Base-by-base conservation (phyloP, 2,888 invertebrate species). In the Oconnorella tubifera region DNA sequence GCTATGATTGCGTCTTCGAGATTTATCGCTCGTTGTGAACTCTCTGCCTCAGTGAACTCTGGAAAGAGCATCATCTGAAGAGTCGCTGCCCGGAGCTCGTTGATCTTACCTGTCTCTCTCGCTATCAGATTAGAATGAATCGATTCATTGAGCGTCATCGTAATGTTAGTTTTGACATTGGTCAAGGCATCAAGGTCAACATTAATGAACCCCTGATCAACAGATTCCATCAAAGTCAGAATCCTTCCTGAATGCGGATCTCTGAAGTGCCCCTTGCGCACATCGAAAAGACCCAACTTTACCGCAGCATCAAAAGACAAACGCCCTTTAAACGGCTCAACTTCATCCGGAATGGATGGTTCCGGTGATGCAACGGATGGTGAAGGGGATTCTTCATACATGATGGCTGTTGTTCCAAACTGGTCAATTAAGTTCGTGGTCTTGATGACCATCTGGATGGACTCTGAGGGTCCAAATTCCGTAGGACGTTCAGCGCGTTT, bases 91-190 rank as follows among this genome's bases (percentile, higher is more conserved):
- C 63, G 69, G 50, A 4, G 61, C 64, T 65, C 65, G 57, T 70
- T 59, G 23, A 73, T 60, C 28, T 63, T 68, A 62, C 72, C 66
- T 65, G 69, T 66, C 59, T 68, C 33, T 65, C 61, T n/a, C 70
- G 68, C 64, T 72, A 75, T 63, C 68, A 74, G 56, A 68, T 73
- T 55, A 51, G 72, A 68, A 76, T 88, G 88, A 29, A 96, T 87
- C 0, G 95, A 92, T 77, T 93, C 89, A 3, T 88, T 85, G 55
- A 96, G 85, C n/a, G 89, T 89, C 53, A 92, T 84, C 76, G 88
- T 88, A 53, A 86, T 86, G 75, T 92, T 91, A 59, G 87, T 87
- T 25, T n/a, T 55, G 10, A 71, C 63, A 59, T 72, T 68, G 14
- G 49, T 32, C 10, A 72, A 23, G 6, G 71, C 70, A 29, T 65